Conservation (phyloP, 2,797 vertebrate genomes). For the Sebastes alutus region DNA sequence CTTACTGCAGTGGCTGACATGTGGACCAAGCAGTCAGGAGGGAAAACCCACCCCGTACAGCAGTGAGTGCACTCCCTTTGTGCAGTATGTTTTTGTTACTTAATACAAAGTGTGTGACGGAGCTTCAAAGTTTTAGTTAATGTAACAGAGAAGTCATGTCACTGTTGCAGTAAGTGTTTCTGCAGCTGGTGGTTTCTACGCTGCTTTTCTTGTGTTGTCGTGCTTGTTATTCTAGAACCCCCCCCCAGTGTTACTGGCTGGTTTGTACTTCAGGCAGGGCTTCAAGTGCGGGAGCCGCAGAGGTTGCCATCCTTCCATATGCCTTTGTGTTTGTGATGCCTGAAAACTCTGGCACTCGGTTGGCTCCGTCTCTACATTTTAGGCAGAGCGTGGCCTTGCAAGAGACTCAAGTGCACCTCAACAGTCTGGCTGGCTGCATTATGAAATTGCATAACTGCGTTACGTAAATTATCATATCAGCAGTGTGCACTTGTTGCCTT, state of each 20-base stretch:
- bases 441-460: neutral
- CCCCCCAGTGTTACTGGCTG: neutral
- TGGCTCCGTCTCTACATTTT: constrained; percentile 1
- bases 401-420: neutral
- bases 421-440: neutral
- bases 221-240: constrained; percentile 13
- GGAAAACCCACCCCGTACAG: constrained; percentile 40
- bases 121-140: constrained; percentile 17
- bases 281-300: constrained; percentile 28
- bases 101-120: neutral
- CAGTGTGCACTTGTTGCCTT: neutral
- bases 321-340: constrained; percentile 25
- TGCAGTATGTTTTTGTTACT: constrained; percentile 7
- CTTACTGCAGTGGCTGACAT: constrained; percentile 62
- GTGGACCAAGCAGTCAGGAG: constrained; percentile 50
- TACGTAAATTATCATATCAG: neutral
- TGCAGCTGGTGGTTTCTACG: neutral
- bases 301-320: constrained; percentile 29
- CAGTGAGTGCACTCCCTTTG: constrained; percentile 2
- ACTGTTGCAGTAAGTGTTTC: neutral
- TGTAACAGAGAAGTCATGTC: neutral
- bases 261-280: constrained; percentile 43
- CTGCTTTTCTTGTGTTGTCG: neutral
- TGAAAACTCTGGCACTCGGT: constrained; percentile 25
- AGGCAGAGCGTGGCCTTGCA: neutral